A percentile compares a stretch with the other conserved stretches of the same genome.
Conservation (phyloP, 1,140 invertebrate species). For the Lepidostoma basale region DNA sequence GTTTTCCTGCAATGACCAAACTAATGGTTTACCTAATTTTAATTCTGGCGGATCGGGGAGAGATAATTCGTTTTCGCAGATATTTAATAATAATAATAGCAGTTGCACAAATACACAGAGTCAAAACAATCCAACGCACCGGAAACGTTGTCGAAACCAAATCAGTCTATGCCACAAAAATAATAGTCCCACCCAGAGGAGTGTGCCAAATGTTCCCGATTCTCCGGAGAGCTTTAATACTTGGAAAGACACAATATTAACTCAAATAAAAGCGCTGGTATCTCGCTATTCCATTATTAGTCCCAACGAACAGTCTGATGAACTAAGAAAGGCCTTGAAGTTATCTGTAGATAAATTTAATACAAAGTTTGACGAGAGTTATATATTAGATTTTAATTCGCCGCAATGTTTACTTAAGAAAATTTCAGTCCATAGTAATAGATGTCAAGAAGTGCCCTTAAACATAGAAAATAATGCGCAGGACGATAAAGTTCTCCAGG, state of each 20-base stretch:
- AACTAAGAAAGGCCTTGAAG: slow-evolving; percentile 24
- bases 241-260: background rate
- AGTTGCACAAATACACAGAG: background rate
- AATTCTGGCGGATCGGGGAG: slow-evolving; percentile 1
- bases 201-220: background rate
- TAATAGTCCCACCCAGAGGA: background rate
- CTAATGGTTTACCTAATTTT: background rate
- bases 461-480: background rate
- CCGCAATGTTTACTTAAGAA: slow-evolving; percentile 19
- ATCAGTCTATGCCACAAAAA: background rate
- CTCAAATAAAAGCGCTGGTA: slow-evolving; percentile 12
- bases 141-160: slow-evolving; percentile 6
- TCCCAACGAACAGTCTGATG: slow-evolving; percentile 14
- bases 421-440: background rate
- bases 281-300: slow-evolving; percentile 12
- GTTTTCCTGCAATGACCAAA: background rate
- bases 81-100: background rate
- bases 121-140: background rate
- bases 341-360: slow-evolving; percentile 30
- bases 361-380: slow-evolving; percentile 26
- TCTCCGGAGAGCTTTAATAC: background rate
- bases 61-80: slow-evolving; percentile 8
- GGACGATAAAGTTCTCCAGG: slow-evolving; percentile 24
- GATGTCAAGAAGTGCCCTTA: slow-evolving; percentile 9
- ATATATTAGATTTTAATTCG: slow-evolving; percentile 24